Conservation (phyloP, 2,888 invertebrate species). For the Brachylomia viminalis region DNA sequence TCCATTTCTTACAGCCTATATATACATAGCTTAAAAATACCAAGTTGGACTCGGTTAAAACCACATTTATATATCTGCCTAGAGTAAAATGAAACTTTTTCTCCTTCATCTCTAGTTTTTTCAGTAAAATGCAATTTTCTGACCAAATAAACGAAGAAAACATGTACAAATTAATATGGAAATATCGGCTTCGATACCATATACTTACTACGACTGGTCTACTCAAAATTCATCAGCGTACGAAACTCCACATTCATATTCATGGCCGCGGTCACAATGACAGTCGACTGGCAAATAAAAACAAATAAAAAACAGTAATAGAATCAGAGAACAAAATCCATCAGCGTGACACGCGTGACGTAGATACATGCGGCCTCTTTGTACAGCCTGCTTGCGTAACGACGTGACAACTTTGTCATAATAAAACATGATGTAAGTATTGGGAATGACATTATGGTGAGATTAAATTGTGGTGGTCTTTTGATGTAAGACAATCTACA, state of each 20-base stretch:
- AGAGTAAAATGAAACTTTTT: neutral
- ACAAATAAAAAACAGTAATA: conserved; percentile 86
- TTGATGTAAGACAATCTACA: neutral
- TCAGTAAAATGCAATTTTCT: neutral
- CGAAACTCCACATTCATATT: conserved; percentile 75
- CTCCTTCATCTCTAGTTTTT: neutral
- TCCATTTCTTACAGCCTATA: no score
- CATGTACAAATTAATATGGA: neutral
- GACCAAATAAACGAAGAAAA: neutral
- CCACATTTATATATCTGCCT: no score
- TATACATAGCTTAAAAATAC: no score
- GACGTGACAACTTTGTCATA: neutral
- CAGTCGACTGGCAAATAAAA: conserved; percentile 78
- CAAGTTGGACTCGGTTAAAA: no score
- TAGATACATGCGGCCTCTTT: conserved; percentile 71
- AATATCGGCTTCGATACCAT: conserved; percentile 4
- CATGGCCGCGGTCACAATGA: conserved; percentile 74
- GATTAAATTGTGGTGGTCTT: neutral
- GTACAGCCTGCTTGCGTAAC: conserved; percentile 73
- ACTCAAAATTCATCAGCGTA: conserved; percentile 37
- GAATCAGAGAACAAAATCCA: conserved; percentile 88
- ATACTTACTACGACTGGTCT: conserved; percentile 7
- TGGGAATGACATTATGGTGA: neutral
- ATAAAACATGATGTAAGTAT: neutral
- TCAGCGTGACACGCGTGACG: conserved; percentile 81